phyloP scores from a whole-genome alignment of 2,113 vertebrate genomes.

The Dascyllus trimaculatus region DNA sequence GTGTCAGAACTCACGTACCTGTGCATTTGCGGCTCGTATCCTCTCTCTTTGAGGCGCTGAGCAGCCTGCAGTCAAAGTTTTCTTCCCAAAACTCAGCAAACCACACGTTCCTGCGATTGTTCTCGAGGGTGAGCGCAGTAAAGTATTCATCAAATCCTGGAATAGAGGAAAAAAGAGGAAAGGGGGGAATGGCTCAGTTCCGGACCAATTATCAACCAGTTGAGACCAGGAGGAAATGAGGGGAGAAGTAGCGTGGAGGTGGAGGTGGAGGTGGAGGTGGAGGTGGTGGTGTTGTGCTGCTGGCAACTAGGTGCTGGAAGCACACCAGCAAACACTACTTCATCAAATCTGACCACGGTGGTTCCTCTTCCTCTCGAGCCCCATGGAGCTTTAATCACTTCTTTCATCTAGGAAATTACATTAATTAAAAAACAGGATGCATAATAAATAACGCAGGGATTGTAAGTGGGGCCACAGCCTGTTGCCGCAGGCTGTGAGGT shows the following conservation, averaged over 20 bases:
- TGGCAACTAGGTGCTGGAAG: slow-evolving; percentile 57
- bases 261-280: slow-evolving; percentile 6
- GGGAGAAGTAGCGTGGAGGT: slow-evolving; percentile 33
- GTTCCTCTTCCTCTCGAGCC: slow-evolving; percentile 71
- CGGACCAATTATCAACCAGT: slow-evolving; percentile 66
- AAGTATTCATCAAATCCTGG: slow-evolving; percentile 85
- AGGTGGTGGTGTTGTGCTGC: neutral
- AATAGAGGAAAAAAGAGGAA: slow-evolving; percentile 30
- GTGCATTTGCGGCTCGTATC: slow-evolving; percentile 84
- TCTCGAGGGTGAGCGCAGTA: slow-evolving; percentile 83
- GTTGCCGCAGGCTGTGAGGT: slow-evolving; percentile 50
- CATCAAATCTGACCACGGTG: slow-evolving; percentile 73
- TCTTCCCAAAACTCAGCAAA: slow-evolving; percentile 87
- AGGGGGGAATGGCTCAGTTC: slow-evolving; percentile 64
- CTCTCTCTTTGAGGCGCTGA: slow-evolving; percentile 82
- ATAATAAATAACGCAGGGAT: slow-evolving; percentile 70
- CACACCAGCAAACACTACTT: slow-evolving; percentile 52
- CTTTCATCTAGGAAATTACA: slow-evolving; percentile 80
- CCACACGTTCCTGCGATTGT: slow-evolving; percentile 86
- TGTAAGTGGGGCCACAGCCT: slow-evolving; percentile 58
- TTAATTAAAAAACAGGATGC: slow-evolving; percentile 81
- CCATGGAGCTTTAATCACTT: slow-evolving; percentile 72
- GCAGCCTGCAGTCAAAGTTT: slow-evolving; percentile 84
- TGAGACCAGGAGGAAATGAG: slow-evolving; percentile 69
- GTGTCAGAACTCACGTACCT: slow-evolving; percentile 61